Evolutionary conservation across 2,888 invertebrate genomes (phyloP).

Genomic region (Calameuta pallipes): DNA sequence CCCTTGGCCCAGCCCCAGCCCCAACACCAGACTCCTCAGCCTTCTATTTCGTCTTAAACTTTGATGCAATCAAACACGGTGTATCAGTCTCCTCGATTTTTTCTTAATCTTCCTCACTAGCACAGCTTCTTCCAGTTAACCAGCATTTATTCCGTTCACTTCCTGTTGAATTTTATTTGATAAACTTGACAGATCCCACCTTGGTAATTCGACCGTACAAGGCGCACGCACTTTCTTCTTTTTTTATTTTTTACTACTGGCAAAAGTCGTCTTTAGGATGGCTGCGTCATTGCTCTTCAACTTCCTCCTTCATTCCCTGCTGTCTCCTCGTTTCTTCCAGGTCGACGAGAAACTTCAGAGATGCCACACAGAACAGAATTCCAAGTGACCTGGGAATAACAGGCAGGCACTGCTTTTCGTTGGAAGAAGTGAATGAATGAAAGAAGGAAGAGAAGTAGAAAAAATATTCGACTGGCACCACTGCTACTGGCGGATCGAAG

Average conservation of each 20-base stretch:
- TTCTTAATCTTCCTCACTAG: not conserved
- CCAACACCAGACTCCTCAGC: not conserved
- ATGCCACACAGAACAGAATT: not conserved
- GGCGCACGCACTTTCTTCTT: not conserved
- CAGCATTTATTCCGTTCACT: not conserved
- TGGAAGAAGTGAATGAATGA: not conserved
- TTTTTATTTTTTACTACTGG: not conserved
- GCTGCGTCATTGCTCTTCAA: not conserved
- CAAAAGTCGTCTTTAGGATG: not conserved
- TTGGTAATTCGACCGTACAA: not conserved
- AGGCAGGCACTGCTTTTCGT: not conserved
- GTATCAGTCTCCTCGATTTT: not conserved
- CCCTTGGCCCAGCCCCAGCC: not conserved
- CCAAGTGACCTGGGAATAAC: not conserved
- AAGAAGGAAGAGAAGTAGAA: not conserved
- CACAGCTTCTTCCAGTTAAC: not conserved
- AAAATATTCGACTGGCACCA: not conserved
- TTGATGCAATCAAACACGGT: not conserved
- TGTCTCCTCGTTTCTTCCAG: not conserved
- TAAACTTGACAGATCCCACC: not conserved
- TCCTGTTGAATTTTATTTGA: not conserved
- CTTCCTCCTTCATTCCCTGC: not conserved
- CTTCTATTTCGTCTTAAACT: not conserved
- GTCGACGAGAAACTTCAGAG: not conserved
- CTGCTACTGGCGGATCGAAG: conserved; percentile 41